Conservation (phyloP, 2,113 vertebrate species). For the Megaceryle maxima region DNA sequence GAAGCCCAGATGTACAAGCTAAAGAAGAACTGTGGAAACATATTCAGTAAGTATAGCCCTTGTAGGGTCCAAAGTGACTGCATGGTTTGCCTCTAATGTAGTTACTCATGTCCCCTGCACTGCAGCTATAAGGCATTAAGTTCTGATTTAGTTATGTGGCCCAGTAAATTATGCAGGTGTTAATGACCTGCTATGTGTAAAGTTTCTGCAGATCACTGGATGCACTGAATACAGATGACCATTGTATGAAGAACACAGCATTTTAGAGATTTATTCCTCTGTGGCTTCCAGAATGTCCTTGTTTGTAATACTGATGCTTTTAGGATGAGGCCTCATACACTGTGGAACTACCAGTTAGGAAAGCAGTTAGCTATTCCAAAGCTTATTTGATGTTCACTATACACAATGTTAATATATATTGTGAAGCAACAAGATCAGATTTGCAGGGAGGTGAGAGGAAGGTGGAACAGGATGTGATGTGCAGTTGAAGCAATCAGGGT, state of each 20-base stretch:
- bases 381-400: not conserved
- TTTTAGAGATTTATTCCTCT: not conserved
- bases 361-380: not conserved
- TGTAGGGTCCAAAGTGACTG: not conserved
- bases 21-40: conserved; percentile 91
- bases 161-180: not conserved
- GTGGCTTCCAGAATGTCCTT: not conserved
- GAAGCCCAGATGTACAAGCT: conserved; percentile 89
- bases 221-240: not conserved
- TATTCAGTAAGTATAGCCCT: conserved; percentile 82
- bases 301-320: not conserved
- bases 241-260: not conserved
- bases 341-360: not conserved
- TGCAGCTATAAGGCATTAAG: not conserved
- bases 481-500: not conserved
- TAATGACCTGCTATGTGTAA: not conserved
- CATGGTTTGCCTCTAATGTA: not conserved
- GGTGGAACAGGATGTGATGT: not conserved
- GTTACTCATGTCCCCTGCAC: not conserved
- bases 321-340: not conserved
- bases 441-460: not conserved
- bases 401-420: not conserved
- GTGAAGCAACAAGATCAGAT: not conserved
- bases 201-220: not conserved
- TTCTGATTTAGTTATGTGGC: not conserved